Evolutionary conservation across 2,113 vertebrate genomes (phyloP).

Genomic region (Coregonus clupeaformis): DNA sequence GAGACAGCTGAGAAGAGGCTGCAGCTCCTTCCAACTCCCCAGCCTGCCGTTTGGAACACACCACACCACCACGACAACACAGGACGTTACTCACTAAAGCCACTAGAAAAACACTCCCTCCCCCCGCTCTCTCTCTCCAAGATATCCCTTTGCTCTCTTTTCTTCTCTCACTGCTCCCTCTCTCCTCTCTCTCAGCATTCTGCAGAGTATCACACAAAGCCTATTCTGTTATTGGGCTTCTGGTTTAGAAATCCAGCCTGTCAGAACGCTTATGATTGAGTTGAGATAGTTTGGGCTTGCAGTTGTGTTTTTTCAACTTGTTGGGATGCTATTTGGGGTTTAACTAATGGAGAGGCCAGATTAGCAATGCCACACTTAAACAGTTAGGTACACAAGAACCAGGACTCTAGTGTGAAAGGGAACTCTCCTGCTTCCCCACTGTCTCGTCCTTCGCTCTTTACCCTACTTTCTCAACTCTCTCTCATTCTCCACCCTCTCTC

Average conservation of each 20-base stretch:
- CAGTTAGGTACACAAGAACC: slow-evolving; percentile 8
- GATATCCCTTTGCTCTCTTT: no score
- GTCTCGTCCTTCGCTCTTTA: neutral
- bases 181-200: slow-evolving; percentile 2
- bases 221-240: slow-evolving; percentile 26
- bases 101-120: no score
- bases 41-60: no score
- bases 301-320: neutral
- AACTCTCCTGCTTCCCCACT: neutral
- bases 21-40: no score
- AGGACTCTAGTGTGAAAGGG: no score
- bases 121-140: no score
- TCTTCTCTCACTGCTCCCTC: no score
- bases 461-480: neutral
- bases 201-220: slow-evolving; percentile 24
- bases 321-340: slow-evolving; percentile 37
- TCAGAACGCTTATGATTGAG: slow-evolving; percentile 16
- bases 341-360: slow-evolving; percentile 13
- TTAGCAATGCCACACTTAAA: slow-evolving; percentile 24
- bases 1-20: no score
- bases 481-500: neutral
- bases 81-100: no score
- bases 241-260: slow-evolving; percentile 22
- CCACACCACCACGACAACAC: no score
- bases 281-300: neutral